Evolutionary conservation across 2,888 invertebrate species (phyloP).

Genomic region (Caenorhabditis auriculariae): DNA sequence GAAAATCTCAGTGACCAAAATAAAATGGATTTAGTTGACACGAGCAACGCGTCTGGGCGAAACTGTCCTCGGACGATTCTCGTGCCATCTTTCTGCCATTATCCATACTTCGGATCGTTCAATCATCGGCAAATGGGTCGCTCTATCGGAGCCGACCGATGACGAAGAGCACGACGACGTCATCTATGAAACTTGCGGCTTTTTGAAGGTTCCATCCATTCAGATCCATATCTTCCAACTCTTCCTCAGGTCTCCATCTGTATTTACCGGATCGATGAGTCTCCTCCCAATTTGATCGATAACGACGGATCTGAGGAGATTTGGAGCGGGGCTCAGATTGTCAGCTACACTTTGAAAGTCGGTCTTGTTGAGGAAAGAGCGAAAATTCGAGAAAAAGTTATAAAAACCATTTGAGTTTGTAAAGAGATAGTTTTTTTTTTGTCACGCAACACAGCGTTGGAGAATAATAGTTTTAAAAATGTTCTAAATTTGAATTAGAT

Average conservation of each 20-base stretch:
- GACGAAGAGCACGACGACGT: slow-evolving; percentile 30
- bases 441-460: too few species aligned
- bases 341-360: slow-evolving; percentile 40
- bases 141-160: slow-evolving; percentile 28
- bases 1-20: background rate
- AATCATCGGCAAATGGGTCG: slow-evolving; percentile 51
- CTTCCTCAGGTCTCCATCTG: slow-evolving; percentile 28
- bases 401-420: too few species aligned
- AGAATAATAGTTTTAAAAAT: too few species aligned
- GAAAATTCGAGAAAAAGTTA: too few species aligned
- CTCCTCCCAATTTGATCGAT: slow-evolving; percentile 36
- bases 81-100: slow-evolving; percentile 24
- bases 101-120: slow-evolving; percentile 25
- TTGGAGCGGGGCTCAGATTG: slow-evolving; percentile 46
- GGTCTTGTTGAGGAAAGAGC: background rate
- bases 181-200: slow-evolving; percentile 48
- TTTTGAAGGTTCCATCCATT: slow-evolving; percentile 38
- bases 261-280: slow-evolving; percentile 41
- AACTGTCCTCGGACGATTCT: slow-evolving; percentile 14
- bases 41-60: slow-evolving; percentile 18
- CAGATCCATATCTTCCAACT: background rate
- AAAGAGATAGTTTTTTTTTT: too few species aligned
- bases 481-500: too few species aligned
- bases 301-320: slow-evolving; percentile 41
- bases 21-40: slow-evolving; percentile 8